phyloP scores from a whole-genome alignment of 2,888 invertebrate genomes.

The Tenthredo notha region DNA sequence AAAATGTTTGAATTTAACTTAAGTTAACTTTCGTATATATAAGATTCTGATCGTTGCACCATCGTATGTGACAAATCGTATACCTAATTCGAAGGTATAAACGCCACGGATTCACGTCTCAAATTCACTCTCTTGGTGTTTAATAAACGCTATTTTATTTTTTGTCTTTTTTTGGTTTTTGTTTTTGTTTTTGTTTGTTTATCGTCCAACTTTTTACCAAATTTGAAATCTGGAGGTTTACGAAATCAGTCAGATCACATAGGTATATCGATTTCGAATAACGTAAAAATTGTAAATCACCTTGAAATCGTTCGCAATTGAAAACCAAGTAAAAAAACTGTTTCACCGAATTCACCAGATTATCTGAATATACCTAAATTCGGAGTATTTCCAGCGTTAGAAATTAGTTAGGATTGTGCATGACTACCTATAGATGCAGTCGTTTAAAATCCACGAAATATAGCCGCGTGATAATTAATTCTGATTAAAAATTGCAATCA shows the following conservation, averaged over 20 bases:
- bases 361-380: neutral
- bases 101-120: too few species aligned
- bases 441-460: too few species aligned
- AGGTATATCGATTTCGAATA: neutral
- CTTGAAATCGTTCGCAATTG: neutral
- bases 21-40: neutral
- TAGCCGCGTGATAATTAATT: too few species aligned
- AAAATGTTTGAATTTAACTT: slow-evolving; percentile 3
- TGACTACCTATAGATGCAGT: too few species aligned
- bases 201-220: neutral
- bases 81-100: neutral
- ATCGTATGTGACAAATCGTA: neutral
- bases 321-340: neutral
- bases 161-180: neutral
- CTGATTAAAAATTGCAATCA: too few species aligned
- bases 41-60: neutral
- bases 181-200: neutral
- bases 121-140: neutral
- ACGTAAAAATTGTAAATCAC: neutral
- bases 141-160: neutral
- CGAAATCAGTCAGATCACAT: neutral
- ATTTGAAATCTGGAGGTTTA: neutral
- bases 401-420: too few species aligned
- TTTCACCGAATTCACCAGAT: neutral
- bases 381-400: too few species aligned